Evolutionary conservation across 2,113 vertebrate genomes (phyloP).

Genomic region (Trichechus manatus): DNA sequence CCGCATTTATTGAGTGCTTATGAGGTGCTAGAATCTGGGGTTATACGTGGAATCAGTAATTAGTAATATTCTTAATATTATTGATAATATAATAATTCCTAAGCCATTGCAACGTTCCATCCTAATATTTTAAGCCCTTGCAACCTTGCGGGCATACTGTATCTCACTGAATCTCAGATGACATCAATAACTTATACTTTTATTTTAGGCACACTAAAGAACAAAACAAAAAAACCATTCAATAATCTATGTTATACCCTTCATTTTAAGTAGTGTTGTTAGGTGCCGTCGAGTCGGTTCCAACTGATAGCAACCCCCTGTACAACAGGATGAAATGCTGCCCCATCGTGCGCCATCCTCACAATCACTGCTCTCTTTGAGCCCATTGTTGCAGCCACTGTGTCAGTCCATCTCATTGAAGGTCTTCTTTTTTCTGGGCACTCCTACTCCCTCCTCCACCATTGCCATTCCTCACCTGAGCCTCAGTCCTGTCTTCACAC

Average conservation of each 20-base stretch:
- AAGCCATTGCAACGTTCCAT: background rate
- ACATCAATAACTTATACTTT: constrained; percentile 18
- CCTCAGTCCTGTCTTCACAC: background rate
- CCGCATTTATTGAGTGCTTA: background rate
- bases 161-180: constrained; percentile 38
- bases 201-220: background rate
- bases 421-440: background rate
- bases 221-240: background rate
- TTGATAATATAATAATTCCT: background rate
- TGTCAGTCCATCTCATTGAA: background rate
- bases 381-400: background rate
- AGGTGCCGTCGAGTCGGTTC: background rate
- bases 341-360: background rate
- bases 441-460: too few species aligned
- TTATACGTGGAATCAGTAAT: background rate
- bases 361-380: background rate
- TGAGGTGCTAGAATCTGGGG: background rate
- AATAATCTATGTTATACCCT: background rate
- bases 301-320: background rate
- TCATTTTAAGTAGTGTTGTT: background rate
- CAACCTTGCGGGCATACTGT: background rate
- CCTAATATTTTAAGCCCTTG: background rate
- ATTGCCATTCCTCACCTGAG: background rate
- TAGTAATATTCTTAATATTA: background rate
- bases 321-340: background rate